These are phyloP conservation scores for Trogon melanurus DNA, from an alignment of 2,113 vertebrate genomes.

Conservation along the genomic window DNA sequence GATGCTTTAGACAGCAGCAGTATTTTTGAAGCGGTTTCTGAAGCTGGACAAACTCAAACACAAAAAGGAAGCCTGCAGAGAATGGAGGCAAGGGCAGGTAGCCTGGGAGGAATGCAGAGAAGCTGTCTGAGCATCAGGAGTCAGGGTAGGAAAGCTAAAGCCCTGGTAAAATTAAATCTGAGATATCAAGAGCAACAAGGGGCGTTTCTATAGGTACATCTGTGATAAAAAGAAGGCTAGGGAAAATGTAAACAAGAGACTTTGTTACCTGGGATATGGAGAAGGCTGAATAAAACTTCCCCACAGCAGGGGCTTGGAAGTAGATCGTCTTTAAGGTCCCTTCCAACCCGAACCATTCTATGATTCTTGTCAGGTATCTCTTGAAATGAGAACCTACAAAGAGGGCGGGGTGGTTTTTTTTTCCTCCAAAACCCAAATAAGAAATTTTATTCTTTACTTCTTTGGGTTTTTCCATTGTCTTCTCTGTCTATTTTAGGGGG, in stretches of 20 bases:
- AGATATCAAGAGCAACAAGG: too few species aligned
- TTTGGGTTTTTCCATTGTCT: background rate
- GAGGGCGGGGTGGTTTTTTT: background rate
- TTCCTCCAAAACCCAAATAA: background rate
- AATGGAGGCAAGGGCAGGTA: background rate
- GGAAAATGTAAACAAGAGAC: background rate
- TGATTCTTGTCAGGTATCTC: background rate
- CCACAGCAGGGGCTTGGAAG: too few species aligned
- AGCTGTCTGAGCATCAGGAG: background rate
- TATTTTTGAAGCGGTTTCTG: background rate
- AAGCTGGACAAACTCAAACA: background rate
- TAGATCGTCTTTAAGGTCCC: too few species aligned
- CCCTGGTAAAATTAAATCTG: background rate
- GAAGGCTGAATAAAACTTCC: background rate
- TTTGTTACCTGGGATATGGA: background rate
- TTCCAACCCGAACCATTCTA: too few species aligned
- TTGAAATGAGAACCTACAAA: background rate
- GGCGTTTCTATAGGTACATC: too few species aligned
- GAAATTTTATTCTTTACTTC: background rate
- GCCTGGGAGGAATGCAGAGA: background rate
- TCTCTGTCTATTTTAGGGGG: background rate
- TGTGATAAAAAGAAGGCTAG: too few species aligned
- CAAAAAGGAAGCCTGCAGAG: background rate
- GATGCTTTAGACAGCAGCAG: background rate
- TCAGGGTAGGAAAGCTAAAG: background rate